phyloP scores from a whole-genome alignment of 2,888 invertebrate genomes.

The Allolobophora icterica region DNA sequence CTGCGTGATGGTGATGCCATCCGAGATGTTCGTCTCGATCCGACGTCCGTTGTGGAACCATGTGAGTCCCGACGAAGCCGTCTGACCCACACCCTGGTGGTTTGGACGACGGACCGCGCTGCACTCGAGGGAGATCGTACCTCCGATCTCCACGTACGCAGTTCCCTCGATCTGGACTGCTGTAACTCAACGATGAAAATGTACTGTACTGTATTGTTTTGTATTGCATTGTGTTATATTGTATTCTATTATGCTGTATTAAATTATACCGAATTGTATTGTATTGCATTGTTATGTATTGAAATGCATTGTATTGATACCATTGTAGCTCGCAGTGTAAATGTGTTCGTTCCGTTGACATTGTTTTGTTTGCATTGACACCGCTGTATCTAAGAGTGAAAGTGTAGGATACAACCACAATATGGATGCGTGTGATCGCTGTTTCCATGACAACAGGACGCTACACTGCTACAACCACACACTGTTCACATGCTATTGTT shows the following conservation, averaged over 20 bases:
- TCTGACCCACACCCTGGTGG: neutral
- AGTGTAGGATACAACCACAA: neutral
- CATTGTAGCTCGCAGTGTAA: neutral
- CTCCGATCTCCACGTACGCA: neutral
- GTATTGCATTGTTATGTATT: too few species aligned
- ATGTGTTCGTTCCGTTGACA: too few species aligned
- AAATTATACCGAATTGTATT: too few species aligned
- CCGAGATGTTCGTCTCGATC: neutral
- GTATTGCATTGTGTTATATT: too few species aligned
- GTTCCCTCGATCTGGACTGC: conserved; percentile 19
- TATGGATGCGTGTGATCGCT: neutral
- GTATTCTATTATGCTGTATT: too few species aligned
- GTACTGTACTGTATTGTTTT: neutral
- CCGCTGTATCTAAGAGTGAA: neutral
- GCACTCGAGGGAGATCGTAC: neutral
- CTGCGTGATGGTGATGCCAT: neutral
- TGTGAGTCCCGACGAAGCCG: neutral
- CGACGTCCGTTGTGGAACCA: neutral
- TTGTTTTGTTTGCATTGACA: neutral
- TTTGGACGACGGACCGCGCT: neutral
- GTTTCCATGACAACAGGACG: neutral
- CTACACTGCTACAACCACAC: neutral
- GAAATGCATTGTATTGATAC: neutral
- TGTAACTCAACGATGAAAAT: neutral
- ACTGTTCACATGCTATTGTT: neutral